Evolutionary conservation across 2,797 vertebrate genomes (phyloP).

Genomic region (Perodicticus potto): DNA sequence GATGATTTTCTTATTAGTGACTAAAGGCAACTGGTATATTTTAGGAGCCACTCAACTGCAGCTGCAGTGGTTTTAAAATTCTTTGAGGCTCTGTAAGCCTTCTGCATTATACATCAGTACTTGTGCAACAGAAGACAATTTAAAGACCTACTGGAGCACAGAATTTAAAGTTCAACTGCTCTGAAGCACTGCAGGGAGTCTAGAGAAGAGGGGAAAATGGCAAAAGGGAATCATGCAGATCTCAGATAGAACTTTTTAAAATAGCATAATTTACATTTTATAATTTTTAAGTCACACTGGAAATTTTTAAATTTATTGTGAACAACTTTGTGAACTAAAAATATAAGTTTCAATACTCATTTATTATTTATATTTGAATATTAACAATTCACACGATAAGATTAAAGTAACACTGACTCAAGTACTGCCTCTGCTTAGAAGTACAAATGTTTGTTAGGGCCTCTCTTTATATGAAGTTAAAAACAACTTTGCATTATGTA

Average conservation of each 20-base stretch:
- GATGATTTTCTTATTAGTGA: conserved; percentile 37
- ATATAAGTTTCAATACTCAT: not conserved
- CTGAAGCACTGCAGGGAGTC: conserved; percentile 22
- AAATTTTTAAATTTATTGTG: not conserved
- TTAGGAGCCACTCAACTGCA: not conserved
- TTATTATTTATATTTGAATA: conserved; percentile 11
- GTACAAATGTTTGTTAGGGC: not conserved
- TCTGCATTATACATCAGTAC: conserved; percentile 67
- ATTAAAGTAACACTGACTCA: not conserved
- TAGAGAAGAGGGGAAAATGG: not conserved
- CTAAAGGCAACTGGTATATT: conserved; percentile 59
- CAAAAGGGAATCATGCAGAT: not conserved
- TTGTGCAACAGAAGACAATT: conserved; percentile 54
- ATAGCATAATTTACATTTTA: not conserved
- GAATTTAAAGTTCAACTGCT: conserved; percentile 68
- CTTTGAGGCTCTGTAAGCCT: conserved; percentile 61
- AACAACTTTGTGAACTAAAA: not conserved
- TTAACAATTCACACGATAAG: not conserved
- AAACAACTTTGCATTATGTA: not conserved
- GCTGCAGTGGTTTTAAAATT: conserved; percentile 59
- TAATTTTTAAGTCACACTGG: not conserved
- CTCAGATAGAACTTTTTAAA: conserved; percentile 23
- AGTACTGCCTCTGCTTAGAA: not conserved
- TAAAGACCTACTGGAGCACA: conserved; percentile 41
- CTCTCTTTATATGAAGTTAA: not conserved